These are phyloP conservation scores for Poliocrania exsul DNA, from an alignment of 2,797 vertebrate species.

Conservation along the genomic window DNA sequence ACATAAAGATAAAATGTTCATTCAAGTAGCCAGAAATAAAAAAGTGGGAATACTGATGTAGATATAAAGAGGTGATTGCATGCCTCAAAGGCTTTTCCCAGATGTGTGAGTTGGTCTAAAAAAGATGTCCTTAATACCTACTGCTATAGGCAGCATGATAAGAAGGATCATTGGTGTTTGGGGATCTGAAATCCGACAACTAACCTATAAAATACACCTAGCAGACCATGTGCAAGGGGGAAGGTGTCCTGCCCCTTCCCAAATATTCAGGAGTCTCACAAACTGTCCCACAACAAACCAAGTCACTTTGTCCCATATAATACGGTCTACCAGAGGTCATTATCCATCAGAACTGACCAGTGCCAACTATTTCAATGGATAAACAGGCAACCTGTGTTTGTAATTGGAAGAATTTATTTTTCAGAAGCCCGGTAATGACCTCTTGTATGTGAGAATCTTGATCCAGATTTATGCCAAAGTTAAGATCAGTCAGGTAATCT, in stretches of 20 bases:
- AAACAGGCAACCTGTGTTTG: neutral
- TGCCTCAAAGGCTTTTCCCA: neutral
- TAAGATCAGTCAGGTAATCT: neutral
- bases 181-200: neutral
- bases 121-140: neutral
- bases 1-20: neutral
- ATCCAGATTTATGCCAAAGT: neutral
- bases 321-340: neutral
- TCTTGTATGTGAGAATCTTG: neutral
- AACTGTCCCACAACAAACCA: neutral
- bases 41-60: neutral
- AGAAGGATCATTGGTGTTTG: neutral
- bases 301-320: neutral
- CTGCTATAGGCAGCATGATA: no score
- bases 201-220: neutral
- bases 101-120: neutral
- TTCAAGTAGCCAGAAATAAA: neutral
- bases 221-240: neutral
- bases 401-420: neutral
- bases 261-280: neutral
- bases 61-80: neutral
- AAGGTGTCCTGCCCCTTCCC: neutral
- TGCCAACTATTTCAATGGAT: neutral
- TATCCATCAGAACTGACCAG: neutral
- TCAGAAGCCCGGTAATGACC: neutral